These are phyloP conservation scores for Dryas iulia DNA, from an alignment of 1,140 invertebrate species.

Conservation along the genomic window DNA sequence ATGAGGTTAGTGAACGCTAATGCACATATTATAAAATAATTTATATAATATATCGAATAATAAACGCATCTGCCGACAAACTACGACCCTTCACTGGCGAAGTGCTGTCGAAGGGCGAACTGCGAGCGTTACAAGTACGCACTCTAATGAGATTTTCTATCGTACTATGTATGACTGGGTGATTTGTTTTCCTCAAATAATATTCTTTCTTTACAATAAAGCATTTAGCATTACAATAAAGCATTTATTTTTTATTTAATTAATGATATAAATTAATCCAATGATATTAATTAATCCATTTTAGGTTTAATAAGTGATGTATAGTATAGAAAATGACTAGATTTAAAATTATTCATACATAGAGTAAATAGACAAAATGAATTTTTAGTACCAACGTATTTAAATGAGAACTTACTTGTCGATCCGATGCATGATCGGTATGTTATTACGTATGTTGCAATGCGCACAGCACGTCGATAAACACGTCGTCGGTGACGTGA, in stretches of 20 bases:
- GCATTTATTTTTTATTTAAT: too few relatives aligned
- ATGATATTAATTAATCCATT: too few relatives aligned
- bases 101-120: constrained; percentile 22
- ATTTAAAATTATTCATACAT: too few relatives aligned
- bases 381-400: neutral
- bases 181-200: neutral
- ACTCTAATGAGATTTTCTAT: constrained; percentile 23
- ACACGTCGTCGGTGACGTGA: constrained; percentile 22
- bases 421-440: neutral
- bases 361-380: neutral
- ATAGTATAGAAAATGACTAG: neutral
- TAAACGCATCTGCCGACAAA: constrained; percentile 9
- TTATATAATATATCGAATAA: neutral
- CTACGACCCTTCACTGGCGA: constrained; percentile 18
- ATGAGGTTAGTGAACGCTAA: neutral
- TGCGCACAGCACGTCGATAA: constrained; percentile 16
- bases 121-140: constrained; percentile 20
- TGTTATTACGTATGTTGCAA: constrained; percentile 1
- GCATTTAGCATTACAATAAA: too few relatives aligned
- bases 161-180: neutral
- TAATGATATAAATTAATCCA: too few relatives aligned
- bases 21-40: neutral
- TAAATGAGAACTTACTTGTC: neutral
- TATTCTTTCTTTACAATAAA: neutral
- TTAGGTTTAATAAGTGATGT: too few relatives aligned